Percentiles rank a stretch among this genome's conserved stretches.
These are phyloP conservation scores for Stenopsyche tienmushanensis DNA, from an alignment of 1,140 invertebrate genomes.

Conservation along the genomic window DNA sequence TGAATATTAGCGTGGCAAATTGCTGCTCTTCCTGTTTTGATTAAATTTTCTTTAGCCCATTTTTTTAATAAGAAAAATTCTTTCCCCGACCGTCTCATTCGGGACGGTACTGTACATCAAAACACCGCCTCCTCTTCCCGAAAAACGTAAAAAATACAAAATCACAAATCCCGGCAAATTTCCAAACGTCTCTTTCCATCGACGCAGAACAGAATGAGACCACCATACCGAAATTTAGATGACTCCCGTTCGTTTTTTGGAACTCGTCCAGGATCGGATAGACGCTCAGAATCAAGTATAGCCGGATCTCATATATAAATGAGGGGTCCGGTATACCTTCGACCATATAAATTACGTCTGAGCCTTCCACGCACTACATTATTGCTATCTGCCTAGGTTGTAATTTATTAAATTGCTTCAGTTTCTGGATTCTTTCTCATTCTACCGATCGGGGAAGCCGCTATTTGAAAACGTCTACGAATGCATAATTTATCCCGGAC, in stretches of 20 bases:
- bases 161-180: neutral
- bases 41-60: constrained; percentile 21
- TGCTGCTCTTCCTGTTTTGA: constrained; percentile 13
- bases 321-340: constrained; percentile 13
- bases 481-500: constrained; percentile 24
- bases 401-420: constrained; percentile 31
- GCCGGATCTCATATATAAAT: constrained; percentile 28
- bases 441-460: constrained; percentile 9
- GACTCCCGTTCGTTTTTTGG: too few relatives aligned
- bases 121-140: neutral
- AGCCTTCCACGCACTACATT: constrained; percentile 32
- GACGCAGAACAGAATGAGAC: neutral
- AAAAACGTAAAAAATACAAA: neutral
- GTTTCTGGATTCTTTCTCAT: constrained; percentile 11
- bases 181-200: neutral
- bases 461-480: constrained; percentile 17
- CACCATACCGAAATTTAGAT: too few relatives aligned
- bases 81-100: constrained; percentile 1
- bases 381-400: constrained; percentile 31
- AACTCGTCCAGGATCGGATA: too few relatives aligned
- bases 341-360: constrained; percentile 29
- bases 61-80: constrained; percentile 19
- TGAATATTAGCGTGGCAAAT: constrained; percentile 1
- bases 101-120: constrained; percentile 2
- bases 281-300: too few relatives aligned